Percentiles rank a stretch among this genome's conserved stretches.
Conservation (phyloP, 2,888 invertebrate genomes). For the Ypsolopha scabrella region DNA sequence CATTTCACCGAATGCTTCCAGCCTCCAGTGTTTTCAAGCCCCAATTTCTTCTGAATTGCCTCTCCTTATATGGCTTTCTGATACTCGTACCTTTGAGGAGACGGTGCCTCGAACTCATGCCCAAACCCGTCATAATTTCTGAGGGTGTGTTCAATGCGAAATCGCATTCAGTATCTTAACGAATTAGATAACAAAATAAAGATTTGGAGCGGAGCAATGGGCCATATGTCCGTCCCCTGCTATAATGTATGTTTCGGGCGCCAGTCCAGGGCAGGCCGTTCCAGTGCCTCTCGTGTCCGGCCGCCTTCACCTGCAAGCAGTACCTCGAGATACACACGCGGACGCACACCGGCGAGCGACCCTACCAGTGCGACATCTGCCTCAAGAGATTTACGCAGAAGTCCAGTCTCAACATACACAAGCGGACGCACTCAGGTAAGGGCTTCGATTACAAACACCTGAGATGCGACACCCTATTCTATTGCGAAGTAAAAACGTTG, state of each 20-base stretch:
- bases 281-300: constrained; percentile 72
- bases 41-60: no score
- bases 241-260: constrained; percentile 67
- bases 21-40: no score
- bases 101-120: no score
- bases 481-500: no score
- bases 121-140: no score
- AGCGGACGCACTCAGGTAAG: constrained; percentile 79
- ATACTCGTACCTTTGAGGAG: no score
- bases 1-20: no score
- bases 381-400: constrained; percentile 86
- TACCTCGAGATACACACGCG: constrained; percentile 74
- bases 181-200: not conserved
- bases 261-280: constrained; percentile 71
- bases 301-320: constrained; percentile 72
- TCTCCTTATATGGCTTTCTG: no score
- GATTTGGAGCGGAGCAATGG: not conserved
- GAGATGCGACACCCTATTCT: no score
- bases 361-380: constrained; percentile 80
- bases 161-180: no score
- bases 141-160: no score
- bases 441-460: constrained; percentile 10
- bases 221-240: constrained; percentile 23
- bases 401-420: constrained; percentile 85
- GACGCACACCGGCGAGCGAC: constrained; percentile 71